A percentile compares a stretch with the other conserved stretches of the same genome.
These are phyloP conservation scores for Drosophila paranaensis DNA, from an alignment of 2,888 invertebrate genomes.

Conservation along the genomic window DNA sequence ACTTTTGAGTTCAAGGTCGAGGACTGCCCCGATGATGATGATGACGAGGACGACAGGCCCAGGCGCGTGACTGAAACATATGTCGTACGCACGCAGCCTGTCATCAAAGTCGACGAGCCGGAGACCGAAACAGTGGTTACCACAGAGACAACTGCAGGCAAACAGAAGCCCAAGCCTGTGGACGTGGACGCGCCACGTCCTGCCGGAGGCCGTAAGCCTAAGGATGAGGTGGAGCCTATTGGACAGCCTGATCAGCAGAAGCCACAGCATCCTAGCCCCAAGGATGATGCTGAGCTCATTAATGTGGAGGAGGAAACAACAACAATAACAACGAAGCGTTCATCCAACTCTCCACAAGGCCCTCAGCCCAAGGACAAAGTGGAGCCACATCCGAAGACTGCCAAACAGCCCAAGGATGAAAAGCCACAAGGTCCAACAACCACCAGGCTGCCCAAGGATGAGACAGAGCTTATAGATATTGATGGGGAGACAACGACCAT, in stretches of 20 bases:
- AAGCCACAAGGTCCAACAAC: background rate
- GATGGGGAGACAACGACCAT: background rate
- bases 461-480: constrained; percentile 6
- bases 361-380: background rate
- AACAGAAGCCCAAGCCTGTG: background rate
- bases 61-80: constrained; percentile 50
- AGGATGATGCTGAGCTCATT: constrained; percentile 3
- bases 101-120: constrained; percentile 61
- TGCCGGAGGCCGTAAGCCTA: background rate
- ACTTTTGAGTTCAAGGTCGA: constrained; percentile 80
- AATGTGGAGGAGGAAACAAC: constrained; percentile 4
- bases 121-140: constrained; percentile 24
- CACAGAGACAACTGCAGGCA: constrained; percentile 5
- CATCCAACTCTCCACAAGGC: background rate
- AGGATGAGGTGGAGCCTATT: background rate
- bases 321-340: background rate
- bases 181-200: background rate
- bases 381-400: background rate
- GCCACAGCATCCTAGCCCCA: background rate
- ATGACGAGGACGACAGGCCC: constrained; percentile 65
- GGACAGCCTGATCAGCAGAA: background rate
- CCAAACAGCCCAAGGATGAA: background rate
- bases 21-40: constrained; percentile 82
- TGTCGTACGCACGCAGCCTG: constrained; percentile 55
- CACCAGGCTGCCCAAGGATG: background rate